Evolutionary conservation across 2,113 vertebrate genomes (phyloP), one percentile per base, ranked within the genome.

Genomic region (Stigmatopora nigra): DNA sequence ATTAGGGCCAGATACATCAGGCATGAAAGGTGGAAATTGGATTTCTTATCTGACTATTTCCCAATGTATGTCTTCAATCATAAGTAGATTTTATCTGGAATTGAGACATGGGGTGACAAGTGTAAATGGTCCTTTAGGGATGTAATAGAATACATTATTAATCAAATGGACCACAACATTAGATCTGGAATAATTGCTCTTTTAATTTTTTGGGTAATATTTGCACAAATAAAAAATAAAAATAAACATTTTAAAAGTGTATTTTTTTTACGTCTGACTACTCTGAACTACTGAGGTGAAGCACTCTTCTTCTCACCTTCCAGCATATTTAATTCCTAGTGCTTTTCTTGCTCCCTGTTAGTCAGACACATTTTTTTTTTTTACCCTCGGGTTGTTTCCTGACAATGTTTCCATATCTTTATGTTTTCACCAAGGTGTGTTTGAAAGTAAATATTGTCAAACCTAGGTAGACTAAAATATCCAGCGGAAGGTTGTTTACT

Each of bases 261-360:
- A 19, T 66, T 72, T 47, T 49, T 45, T 60, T 64, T 36, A 55
- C 19, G 1, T 59, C 9, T 60, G 45, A 51, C 36, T 72, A 56
- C 66, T 52, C 61, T 72, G 20, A 46, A 7, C 46, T 12, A 47
- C 61, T 72, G 20, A 46, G 3, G 22, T 12, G 16, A 6, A 61
- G 56, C 63, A 63, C 49, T 10, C 6, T 41, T 10, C 6, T 41
- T 62, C 59, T 49, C 38, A 73, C 51, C 75, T 69, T 67, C 71
- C 75, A 65, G 64, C 66, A 55, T 56, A 7, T 61, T 59, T 16
- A 38, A 22, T 70, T 61, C 64, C 46, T n/a, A 14, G 67, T 61
- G 49, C 60, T 75, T 77, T 51, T 60, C 17, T n/a, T 20, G 53
- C 59, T 31, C 25, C 60, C 67, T 56, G 61, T 81, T 78, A 69